These are phyloP conservation scores for Vollenhovia emeryi DNA, from an alignment of 1,140 invertebrate species.

Conservation along the genomic window DNA sequence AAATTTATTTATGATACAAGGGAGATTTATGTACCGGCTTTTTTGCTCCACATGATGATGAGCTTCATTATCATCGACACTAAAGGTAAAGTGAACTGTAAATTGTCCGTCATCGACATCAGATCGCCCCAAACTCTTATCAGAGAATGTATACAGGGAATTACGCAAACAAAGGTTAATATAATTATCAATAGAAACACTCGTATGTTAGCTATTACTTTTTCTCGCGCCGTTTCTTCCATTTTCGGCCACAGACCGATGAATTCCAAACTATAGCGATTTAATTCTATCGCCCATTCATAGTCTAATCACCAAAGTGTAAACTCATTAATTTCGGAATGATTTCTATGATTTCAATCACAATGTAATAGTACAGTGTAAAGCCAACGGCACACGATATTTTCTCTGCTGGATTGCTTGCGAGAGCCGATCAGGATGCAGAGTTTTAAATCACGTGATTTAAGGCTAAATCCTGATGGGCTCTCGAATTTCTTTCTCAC, in stretches of 20 bases:
- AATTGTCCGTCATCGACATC: slow-evolving; percentile 26
- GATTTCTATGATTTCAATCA: not conserved
- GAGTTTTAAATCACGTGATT: too few species aligned
- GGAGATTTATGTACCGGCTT: slow-evolving; percentile 24
- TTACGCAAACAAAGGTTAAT: slow-evolving; percentile 1
- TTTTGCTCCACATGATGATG: slow-evolving; percentile 21
- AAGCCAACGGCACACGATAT: too few species aligned
- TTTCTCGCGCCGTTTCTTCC: not conserved
- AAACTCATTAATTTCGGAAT: not conserved
- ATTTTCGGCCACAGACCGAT: slow-evolving; percentile 44
- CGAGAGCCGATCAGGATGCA: too few species aligned
- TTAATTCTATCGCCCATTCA: slow-evolving; percentile 49
- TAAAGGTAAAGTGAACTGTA: slow-evolving; percentile 43
- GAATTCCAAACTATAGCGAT: slow-evolving; percentile 26
- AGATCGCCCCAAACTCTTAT: slow-evolving; percentile 24
- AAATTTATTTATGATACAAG: not conserved
- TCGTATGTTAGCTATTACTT: not conserved
- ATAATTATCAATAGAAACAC: not conserved
- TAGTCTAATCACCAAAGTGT: slow-evolving; percentile 40
- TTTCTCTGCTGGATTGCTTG: too few species aligned
- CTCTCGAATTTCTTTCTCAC: not conserved
- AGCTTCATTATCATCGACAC: slow-evolving; percentile 37
- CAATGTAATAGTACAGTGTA: too few species aligned
- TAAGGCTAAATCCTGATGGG: too few species aligned
- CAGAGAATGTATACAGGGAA: slow-evolving; percentile 31